Percentiles rank a stretch among this genome's conserved stretches.
phyloP scores from a whole-genome alignment of 2,797 vertebrate genomes.

The Pachyuromys duprasi region DNA sequence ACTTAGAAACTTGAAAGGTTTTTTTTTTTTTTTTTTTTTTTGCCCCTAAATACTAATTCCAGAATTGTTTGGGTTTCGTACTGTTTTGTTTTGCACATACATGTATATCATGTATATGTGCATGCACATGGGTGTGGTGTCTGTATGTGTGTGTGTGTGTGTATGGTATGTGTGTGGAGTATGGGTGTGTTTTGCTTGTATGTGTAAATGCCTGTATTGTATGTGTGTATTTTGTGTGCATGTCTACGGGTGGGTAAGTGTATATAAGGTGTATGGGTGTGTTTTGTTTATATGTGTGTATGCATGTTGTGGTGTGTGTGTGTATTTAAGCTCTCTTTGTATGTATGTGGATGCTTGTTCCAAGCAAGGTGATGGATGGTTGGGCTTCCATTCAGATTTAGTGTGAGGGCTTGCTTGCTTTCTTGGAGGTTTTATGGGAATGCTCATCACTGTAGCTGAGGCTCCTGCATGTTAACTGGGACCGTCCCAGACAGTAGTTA shows the following conservation, averaged over 20 bases:
- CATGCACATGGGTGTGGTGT: background rate
- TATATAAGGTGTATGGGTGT: background rate
- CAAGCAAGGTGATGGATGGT: background rate
- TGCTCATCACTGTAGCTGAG: background rate
- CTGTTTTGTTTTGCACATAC: background rate
- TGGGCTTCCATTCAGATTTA: background rate
- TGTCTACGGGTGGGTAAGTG: background rate
- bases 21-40: background rate
- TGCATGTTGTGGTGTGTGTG: background rate
- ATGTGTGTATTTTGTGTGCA: background rate
- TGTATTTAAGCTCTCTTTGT: background rate
- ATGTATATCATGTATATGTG: background rate
- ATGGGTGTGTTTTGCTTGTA: background rate
- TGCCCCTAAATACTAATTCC: background rate
- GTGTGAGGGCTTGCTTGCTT: background rate
- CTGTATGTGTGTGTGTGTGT: background rate
- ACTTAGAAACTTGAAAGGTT: constrained; percentile 3
- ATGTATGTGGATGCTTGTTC: background rate
- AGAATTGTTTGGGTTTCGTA: background rate
- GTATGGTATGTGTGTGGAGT: background rate
- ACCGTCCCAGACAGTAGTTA: background rate
- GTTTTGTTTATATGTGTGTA: background rate
- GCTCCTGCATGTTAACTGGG: background rate
- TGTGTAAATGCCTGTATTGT: background rate
- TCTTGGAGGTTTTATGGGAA: background rate